These are phyloP conservation scores for Notechis scutatus DNA, from an alignment of 2,113 vertebrate species.

Conservation along the genomic window DNA sequence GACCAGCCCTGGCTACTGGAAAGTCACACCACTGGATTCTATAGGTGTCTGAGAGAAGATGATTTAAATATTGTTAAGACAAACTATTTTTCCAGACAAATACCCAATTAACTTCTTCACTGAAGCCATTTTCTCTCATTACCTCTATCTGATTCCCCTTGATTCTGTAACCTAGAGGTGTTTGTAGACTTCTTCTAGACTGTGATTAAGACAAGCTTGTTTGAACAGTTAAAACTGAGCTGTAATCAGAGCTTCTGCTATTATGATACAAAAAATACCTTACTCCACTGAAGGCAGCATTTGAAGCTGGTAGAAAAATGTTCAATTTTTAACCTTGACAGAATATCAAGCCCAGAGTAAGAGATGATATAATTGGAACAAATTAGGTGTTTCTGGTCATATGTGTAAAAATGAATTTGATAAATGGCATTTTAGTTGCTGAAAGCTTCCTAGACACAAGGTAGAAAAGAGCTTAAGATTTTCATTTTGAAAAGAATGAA, in stretches of 20 bases:
- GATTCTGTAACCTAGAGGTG: constrained; percentile 1
- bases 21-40: background rate
- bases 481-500: constrained; percentile 52
- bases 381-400: constrained; percentile 35
- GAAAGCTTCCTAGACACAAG: constrained; percentile 29
- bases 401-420: constrained; percentile 32
- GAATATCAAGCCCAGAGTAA: background rate
- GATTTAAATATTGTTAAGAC: background rate
- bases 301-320: constrained; percentile 18
- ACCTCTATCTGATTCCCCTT: constrained; percentile 1
- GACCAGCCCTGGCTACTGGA: background rate
- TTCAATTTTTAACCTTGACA: constrained; percentile 37
- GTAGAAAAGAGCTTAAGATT: constrained; percentile 48
- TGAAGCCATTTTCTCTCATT: constrained; percentile 11
- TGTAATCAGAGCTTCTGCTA: background rate
- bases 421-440: constrained; percentile 1
- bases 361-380: constrained; percentile 26
- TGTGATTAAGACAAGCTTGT: background rate
- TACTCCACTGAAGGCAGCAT: constrained; percentile 28
- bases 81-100: constrained; percentile 39
- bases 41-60: background rate
- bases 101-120: constrained; percentile 33
- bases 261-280: constrained; percentile 5
- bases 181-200: background rate
- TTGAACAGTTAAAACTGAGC: background rate